Evolutionary conservation across 2,888 invertebrate species (phyloP).

Genomic region (Hemaris fuciformis): DNA sequence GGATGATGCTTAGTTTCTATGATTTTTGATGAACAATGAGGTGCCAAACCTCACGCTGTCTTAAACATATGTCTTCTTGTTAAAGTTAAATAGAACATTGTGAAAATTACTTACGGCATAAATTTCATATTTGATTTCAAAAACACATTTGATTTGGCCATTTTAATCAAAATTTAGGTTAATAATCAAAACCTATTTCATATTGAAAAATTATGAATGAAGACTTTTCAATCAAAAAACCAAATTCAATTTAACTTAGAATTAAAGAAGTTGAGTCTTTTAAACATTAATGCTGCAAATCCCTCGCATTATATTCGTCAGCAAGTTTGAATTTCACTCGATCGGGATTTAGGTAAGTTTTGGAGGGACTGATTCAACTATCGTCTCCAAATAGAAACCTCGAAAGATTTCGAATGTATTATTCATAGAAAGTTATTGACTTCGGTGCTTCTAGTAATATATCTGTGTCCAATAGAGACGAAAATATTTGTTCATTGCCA

Average conservation of each 20-base stretch:
- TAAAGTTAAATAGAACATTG: too few species aligned
- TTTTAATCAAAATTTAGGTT: too few species aligned
- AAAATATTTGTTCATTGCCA: neutral
- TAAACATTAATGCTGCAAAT: neutral
- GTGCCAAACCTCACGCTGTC: too few species aligned
- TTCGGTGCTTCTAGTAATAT: neutral
- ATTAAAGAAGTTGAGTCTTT: neutral
- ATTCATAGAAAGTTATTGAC: constrained; percentile 1
- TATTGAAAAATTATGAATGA: too few species aligned
- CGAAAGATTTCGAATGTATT: constrained; percentile 1
- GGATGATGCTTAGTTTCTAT: too few species aligned
- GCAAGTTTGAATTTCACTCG: constrained; percentile 5
- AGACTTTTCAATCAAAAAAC: constrained; percentile 1
- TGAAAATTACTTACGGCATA: too few species aligned
- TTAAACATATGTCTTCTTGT: too few species aligned
- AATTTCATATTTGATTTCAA: too few species aligned
- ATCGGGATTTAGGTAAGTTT: constrained; percentile 10
- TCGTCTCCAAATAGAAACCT: constrained; percentile 6
- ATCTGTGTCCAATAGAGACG: neutral
- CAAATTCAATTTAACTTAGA: neutral
- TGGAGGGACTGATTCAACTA: neutral
- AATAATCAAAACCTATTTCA: too few species aligned
- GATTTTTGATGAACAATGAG: too few species aligned
- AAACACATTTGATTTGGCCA: too few species aligned
- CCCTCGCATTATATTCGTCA: neutral